phyloP scores from a whole-genome alignment of 2,888 invertebrate genomes.

The Nebria brevicollis region DNA sequence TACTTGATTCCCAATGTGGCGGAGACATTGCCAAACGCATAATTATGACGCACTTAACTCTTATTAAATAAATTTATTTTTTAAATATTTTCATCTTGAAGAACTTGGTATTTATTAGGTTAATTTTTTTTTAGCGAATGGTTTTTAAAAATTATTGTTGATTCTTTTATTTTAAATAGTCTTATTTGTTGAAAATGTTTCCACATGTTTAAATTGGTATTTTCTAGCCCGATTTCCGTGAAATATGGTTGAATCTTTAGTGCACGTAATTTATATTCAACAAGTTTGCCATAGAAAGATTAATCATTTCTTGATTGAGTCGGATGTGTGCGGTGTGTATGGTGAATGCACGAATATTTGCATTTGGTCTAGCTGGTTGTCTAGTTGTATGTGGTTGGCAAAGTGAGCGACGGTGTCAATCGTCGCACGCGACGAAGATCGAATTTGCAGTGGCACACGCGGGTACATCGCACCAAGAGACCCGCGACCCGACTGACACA shows the following conservation, averaged over 20 bases:
- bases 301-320: slow-evolving; percentile 13
- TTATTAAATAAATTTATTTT: no score
- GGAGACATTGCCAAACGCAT: slow-evolving; percentile 57
- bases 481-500: slow-evolving; percentile 24
- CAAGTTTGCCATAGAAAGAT: background rate
- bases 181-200: background rate
- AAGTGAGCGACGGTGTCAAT: slow-evolving; percentile 39
- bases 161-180: no score
- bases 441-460: background rate
- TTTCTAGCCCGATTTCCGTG: background rate
- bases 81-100: no score
- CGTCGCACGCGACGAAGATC: slow-evolving; percentile 27
- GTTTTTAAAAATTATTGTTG: no score
- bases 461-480: slow-evolving; percentile 4
- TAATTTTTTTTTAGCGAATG: no score
- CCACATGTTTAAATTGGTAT: background rate
- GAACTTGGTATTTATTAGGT: no score
- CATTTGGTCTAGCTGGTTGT: slow-evolving; percentile 11
- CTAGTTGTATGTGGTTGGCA: background rate
- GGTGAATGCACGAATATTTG: background rate
- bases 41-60: background rate
- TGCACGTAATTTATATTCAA: background rate
- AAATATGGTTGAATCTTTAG: background rate
- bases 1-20: slow-evolving; percentile 69
- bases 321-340: slow-evolving; percentile 23